phyloP scores from a whole-genome alignment of 1,140 invertebrate genomes.

The Euwallacea fornicatus region DNA sequence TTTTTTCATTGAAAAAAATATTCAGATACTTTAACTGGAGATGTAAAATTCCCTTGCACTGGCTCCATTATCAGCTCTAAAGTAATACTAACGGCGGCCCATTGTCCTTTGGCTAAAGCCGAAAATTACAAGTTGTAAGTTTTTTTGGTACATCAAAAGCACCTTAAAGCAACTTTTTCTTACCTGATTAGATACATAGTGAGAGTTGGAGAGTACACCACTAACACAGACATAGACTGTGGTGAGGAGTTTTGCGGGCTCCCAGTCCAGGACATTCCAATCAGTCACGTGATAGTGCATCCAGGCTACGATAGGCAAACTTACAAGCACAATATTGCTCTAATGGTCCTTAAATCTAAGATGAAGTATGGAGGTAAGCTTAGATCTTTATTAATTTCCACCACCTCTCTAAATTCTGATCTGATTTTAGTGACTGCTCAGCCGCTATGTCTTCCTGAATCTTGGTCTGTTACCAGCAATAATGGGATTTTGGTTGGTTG shows the following conservation, averaged over 20 bases:
- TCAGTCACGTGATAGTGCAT: constrained; percentile 68
- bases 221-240: constrained; percentile 64
- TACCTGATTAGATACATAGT: constrained; percentile 57
- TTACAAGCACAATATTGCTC: constrained; percentile 68
- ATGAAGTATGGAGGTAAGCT: constrained; percentile 67
- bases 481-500: constrained; percentile 54
- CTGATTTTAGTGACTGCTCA: constrained; percentile 56
- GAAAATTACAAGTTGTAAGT: constrained; percentile 66
- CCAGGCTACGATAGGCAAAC: constrained; percentile 68
- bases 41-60: constrained; percentile 67
- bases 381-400: neutral
- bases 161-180: constrained; percentile 1
- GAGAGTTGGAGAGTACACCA: constrained; percentile 67
- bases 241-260: constrained; percentile 67
- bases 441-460: constrained; percentile 58
- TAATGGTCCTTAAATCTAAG: constrained; percentile 64
- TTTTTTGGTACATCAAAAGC: neutral
- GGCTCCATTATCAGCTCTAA: constrained; percentile 66
- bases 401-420: neutral
- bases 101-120: constrained; percentile 69
- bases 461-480: constrained; percentile 54
- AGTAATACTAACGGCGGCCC: constrained; percentile 69
- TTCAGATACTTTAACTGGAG: constrained; percentile 62
- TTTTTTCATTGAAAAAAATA: constrained; percentile 26
- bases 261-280: constrained; percentile 63